These are phyloP conservation scores for Diceros bicornis DNA, from an alignment of 2,797 vertebrate species.

Conservation along the genomic window DNA sequence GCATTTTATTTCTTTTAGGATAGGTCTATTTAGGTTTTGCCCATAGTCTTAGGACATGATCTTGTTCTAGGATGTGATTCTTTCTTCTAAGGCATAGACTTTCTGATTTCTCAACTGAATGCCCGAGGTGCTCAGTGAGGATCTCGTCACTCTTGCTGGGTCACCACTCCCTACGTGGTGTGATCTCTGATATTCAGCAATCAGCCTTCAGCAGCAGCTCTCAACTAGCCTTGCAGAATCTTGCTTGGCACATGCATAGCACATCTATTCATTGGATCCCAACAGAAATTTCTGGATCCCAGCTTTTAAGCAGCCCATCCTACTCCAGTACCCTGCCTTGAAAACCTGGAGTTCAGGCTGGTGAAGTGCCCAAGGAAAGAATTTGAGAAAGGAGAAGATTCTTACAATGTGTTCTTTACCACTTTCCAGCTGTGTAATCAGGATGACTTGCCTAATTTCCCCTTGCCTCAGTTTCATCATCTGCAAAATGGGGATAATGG, in stretches of 20 bases:
- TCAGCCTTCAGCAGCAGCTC: background rate
- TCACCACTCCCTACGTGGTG: rapidly evolving
- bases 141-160: background rate
- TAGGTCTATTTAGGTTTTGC: background rate
- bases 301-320: background rate
- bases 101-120: background rate
- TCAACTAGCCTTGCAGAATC: background rate
- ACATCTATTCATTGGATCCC: background rate
- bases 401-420: background rate
- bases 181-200: background rate
- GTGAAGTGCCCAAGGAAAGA: background rate
- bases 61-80: background rate
- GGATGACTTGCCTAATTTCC: background rate
- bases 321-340: background rate
- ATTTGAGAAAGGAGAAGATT: background rate
- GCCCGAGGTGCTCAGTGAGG: background rate
- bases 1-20: background rate
- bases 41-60: background rate
- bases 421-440: background rate
- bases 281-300: background rate
- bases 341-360: background rate
- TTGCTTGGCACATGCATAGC: background rate
- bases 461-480: background rate
- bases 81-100: background rate
- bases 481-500: background rate